Evolutionary conservation across 1,140 invertebrate genomes (phyloP), one percentile per base, ranked within the genome.

Genomic region (Armadillidium nasatum): DNA sequence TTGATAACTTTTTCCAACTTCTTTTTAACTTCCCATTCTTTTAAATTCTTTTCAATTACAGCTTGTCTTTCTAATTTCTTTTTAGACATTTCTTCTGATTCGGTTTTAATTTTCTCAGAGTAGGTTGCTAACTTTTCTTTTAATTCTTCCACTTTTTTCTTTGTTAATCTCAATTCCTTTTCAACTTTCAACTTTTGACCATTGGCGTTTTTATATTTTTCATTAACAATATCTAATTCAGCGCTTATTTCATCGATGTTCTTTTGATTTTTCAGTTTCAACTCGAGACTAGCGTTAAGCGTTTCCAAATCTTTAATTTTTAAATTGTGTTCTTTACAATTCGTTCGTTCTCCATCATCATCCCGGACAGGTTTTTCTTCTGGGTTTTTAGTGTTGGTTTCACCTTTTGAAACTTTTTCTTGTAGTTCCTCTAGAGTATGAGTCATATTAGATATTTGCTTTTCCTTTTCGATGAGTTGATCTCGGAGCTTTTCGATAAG

Each of bases 401-500:
- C 73, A 68, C 67, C 15, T 15, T 43, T 43, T 23, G 44, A 33
- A 15, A 76, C 66, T 46, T 44, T 76, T 23, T 79, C 75, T 67
- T 79, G 76, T 72, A 79, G 74, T 21, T 79, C 78, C 43, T 79
- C 67, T 15, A 79, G 68, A 71, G 75, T 75, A 23, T 54, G 22
- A 46, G 44, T 67, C 9, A 79, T 68, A 33, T 60, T 79, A 13
- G 75, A 71, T 10, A 79, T 74, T 44, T 79, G 78, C 43, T 79
- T 79, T 44, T 79, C 78, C 33, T 79, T 79, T 19, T 79, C 78
- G 71, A 79, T 79, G 10, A 79, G 75, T 54, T 76, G 78, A 46
- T 79, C 78, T 23, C 78, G 72, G 15, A 79, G 60, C 44, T 79
- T 79, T n/a, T 79, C 78, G n/a, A 79, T 75, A 45, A 79, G 46